phyloP scores from a whole-genome alignment of 2,797 vertebrate genomes.

The Poeciliopsis gracilis region DNA sequence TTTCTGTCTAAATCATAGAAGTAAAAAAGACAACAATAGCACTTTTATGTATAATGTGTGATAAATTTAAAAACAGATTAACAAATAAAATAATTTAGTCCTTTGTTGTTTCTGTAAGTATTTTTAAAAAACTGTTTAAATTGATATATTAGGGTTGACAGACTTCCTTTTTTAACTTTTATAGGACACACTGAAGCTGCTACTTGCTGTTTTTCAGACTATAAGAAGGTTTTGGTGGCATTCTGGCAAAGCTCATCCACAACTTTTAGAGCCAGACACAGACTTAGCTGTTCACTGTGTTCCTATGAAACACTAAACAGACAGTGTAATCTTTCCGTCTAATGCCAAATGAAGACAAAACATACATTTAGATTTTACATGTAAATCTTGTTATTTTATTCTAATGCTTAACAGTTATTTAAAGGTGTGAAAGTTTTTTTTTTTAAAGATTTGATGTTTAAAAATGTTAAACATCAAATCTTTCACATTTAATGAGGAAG shows the following conservation, averaged over 20 bases:
- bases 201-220: not conserved
- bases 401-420: not conserved
- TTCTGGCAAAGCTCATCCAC: not conserved
- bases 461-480: not conserved
- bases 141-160: not conserved
- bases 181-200: not conserved
- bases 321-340: not conserved
- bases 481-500: conserved; percentile 8
- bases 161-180: not conserved
- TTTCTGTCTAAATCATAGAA: not conserved
- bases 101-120: not conserved
- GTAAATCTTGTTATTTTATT: not conserved
- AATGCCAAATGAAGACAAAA: not conserved
- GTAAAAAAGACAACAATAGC: not conserved
- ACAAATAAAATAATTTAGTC: not conserved
- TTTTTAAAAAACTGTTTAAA: not conserved
- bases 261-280: not conserved
- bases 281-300: conserved; percentile 4
- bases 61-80: not conserved
- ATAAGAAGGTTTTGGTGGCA: not conserved
- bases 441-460: no score
- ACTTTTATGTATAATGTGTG: not conserved
- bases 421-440: not conserved
- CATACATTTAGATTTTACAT: not conserved
- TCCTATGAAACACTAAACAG: conserved; percentile 21